phyloP scores from a whole-genome alignment of 2,888 invertebrate species.

The Erebia ligea region DNA sequence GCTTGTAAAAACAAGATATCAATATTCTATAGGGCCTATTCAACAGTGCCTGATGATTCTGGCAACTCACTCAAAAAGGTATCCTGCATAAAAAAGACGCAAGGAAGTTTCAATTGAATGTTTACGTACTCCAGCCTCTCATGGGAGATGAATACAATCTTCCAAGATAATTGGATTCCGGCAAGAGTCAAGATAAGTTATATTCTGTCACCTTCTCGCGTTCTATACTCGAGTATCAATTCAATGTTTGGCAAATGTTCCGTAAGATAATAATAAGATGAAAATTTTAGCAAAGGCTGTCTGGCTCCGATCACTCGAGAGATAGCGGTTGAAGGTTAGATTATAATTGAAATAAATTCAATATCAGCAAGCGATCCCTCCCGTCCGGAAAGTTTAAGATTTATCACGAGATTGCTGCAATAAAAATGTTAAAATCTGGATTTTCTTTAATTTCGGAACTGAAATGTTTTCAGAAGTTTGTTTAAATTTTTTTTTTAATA shows the following conservation, averaged over 20 bases:
- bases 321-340: conserved; percentile 28
- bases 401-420: not conserved
- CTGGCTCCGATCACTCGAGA: conserved; percentile 17
- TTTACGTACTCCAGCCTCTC: not conserved
- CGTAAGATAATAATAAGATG: not conserved
- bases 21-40: too few relatives aligned
- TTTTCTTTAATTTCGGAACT: not conserved
- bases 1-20: too few relatives aligned
- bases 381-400: conserved; percentile 24
- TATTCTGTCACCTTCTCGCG: not conserved
- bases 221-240: not conserved
- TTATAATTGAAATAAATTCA: conserved; percentile 28
- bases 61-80: not conserved
- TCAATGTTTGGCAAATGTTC: not conserved
- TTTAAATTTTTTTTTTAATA: too few relatives aligned
- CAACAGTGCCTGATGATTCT: not conserved
- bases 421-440: not conserved
- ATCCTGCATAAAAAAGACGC: not conserved
- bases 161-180: not conserved
- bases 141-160: conserved; percentile 4
- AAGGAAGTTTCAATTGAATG: not conserved
- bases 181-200: not conserved
- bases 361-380: conserved; percentile 21
- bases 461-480: too few relatives aligned
- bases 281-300: conserved; percentile 1